These are phyloP conservation scores for Prolemur simus DNA, from an alignment of 2,113 vertebrate species.

Conservation along the genomic window DNA sequence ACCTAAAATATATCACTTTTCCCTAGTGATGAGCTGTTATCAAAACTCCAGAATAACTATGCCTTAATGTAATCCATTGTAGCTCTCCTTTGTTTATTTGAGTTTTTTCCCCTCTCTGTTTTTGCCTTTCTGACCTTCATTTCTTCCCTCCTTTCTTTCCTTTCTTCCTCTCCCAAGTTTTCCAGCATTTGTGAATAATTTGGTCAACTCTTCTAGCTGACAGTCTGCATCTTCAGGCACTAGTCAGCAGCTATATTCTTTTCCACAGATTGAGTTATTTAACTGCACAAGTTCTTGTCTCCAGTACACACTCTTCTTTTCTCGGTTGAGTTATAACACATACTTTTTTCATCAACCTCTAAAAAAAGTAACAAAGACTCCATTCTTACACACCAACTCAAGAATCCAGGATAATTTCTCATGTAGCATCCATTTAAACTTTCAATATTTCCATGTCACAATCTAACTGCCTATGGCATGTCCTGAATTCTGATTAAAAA, in stretches of 20 bases:
- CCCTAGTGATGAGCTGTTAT: neutral
- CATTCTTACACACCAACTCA: slow-evolving; percentile 50
- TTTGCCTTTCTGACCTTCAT: neutral
- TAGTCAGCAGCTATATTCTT: slow-evolving; percentile 7
- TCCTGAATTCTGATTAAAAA: slow-evolving; percentile 38
- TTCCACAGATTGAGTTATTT: neutral
- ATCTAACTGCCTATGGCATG: neutral
- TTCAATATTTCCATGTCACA: neutral
- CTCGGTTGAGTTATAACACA: neutral
- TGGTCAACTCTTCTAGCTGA: neutral
- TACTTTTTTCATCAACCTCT: slow-evolving; percentile 34
- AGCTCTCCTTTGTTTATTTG: neutral
- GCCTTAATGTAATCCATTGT: neutral
- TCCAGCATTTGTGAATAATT: slow-evolving; percentile 61
- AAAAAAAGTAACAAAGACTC: slow-evolving; percentile 41
- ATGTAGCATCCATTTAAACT: accelerated
- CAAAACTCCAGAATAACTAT: slow-evolving; percentile 7
- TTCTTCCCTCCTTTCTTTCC: neutral
- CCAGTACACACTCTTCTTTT: neutral
- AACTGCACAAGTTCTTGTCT: neutral
- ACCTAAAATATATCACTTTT: slow-evolving; percentile 12
- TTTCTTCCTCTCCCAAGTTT: neutral
- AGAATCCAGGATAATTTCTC: slow-evolving; percentile 27
- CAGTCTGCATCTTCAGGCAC: neutral
- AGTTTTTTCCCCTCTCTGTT: neutral